A percentile compares a stretch with the other conserved stretches of the same genome.
phyloP scores from a whole-genome alignment of 2,113 vertebrate genomes.

The Hippolais icterina region DNA sequence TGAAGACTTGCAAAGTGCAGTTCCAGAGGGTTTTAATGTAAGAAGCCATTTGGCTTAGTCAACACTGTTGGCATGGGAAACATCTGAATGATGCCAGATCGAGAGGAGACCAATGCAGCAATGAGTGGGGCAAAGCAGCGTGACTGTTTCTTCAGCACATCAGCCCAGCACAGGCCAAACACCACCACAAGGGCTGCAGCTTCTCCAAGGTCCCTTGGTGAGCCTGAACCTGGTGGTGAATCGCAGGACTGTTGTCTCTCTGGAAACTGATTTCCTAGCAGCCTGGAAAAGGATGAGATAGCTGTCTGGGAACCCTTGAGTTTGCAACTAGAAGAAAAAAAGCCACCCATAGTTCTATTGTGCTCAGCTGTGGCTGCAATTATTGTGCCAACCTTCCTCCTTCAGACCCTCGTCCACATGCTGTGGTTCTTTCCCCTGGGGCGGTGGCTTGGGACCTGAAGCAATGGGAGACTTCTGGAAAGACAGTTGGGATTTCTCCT shows the following conservation, averaged over 20 bases:
- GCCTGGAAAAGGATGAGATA: neutral
- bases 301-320: neutral
- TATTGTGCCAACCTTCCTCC: neutral
- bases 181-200: neutral
- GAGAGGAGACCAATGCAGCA: neutral
- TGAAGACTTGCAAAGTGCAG: neutral
- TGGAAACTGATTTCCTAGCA: neutral
- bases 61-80: neutral
- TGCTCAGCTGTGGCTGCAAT: neutral
- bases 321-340: neutral
- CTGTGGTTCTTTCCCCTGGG: neutral
- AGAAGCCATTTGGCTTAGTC: neutral
- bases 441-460: neutral
- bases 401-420: rapidly evolving
- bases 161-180: neutral
- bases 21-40: neutral
- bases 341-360: neutral
- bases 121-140: neutral
- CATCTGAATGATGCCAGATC: neutral
- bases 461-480: neutral
- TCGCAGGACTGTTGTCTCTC: neutral
- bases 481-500: neutral
- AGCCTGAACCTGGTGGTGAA: neutral
- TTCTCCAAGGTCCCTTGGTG: neutral
- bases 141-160: neutral